A percentile compares a stretch with the other conserved stretches of the same genome.
phyloP scores from a whole-genome alignment of 2,797 vertebrate genomes.

The Oreonectes daqikongensis region DNA sequence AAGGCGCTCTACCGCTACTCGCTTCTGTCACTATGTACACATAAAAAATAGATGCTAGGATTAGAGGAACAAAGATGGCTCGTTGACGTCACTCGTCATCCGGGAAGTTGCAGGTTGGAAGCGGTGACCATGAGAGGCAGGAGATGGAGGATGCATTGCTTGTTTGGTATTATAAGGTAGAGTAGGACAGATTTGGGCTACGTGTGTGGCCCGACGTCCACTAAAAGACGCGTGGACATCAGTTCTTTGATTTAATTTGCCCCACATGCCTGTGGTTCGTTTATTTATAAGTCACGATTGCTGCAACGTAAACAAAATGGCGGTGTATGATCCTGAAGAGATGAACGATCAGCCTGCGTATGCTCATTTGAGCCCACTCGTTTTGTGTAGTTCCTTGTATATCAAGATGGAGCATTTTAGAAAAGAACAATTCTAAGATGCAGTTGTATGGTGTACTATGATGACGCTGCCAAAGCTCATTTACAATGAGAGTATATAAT shows the following conservation, averaged over 20 bases:
- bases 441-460: no score
- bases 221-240: neutral
- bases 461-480: no score
- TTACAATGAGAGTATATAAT: no score
- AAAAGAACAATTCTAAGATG: no score
- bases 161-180: no score
- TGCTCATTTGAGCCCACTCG: neutral
- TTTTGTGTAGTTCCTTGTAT: neutral
- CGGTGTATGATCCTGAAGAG: conserved; percentile 68
- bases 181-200: neutral
- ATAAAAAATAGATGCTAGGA: conserved; percentile 76
- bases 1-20: conserved; percentile 56
- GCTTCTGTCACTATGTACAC: conserved; percentile 68
- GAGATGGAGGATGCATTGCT: conserved; percentile 37
- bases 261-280: conserved; percentile 42
- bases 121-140: conserved; percentile 60
- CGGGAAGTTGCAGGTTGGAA: conserved; percentile 73
- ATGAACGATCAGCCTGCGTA: neutral
- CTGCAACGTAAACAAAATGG: conserved; percentile 78
- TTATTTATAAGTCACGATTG: conserved; percentile 56
- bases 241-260: neutral
- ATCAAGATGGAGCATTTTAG: neutral
- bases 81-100: conserved; percentile 80
- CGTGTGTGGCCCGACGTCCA: neutral
- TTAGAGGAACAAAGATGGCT: conserved; percentile 78